A percentile compares a stretch with the other conserved stretches of the same genome.
These are phyloP conservation scores for Apodemus agrarius DNA, from an alignment of 2,797 vertebrate species.

Conservation along the genomic window DNA sequence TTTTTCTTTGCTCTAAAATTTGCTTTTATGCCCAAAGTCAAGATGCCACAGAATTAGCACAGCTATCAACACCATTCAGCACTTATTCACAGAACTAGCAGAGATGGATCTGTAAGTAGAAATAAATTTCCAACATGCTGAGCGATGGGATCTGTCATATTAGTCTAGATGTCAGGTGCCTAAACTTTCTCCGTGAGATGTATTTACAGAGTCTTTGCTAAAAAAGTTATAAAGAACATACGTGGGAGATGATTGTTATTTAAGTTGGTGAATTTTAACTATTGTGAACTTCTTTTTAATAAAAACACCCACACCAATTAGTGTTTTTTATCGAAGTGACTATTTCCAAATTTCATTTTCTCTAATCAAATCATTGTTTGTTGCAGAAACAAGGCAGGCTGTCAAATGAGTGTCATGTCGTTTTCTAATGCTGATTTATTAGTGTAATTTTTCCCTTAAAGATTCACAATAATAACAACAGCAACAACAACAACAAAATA, in stretches of 20 bases:
- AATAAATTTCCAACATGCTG: constrained; percentile 68
- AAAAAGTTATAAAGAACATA: constrained; percentile 57
- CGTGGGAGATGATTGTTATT: constrained; percentile 54
- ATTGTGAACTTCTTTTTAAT: constrained; percentile 61
- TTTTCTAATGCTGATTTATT: constrained; percentile 73
- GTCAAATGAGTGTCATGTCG: constrained; percentile 68
- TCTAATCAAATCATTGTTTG: constrained; percentile 67
- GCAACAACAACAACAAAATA: background rate
- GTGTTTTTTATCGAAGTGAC: constrained; percentile 58
- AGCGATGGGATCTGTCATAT: constrained; percentile 75
- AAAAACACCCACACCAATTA: constrained; percentile 64
- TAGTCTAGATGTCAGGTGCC: constrained; percentile 68
- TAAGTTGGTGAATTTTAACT: constrained; percentile 61
- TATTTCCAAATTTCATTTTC: constrained; percentile 70
- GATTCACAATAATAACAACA: constrained; percentile 28
- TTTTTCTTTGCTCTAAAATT: constrained; percentile 62
- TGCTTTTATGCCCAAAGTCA: constrained; percentile 58
- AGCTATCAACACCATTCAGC: constrained; percentile 69
- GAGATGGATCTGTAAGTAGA: constrained; percentile 70
- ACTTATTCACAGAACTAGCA: constrained; percentile 60
- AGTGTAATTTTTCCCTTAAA: constrained; percentile 71
- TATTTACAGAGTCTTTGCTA: constrained; percentile 62
- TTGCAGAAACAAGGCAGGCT: constrained; percentile 67
- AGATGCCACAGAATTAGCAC: constrained; percentile 72
- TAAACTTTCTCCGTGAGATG: constrained; percentile 64